These are phyloP conservation scores for Leucoraja ocellata DNA, from an alignment of 2,797 vertebrate species.

Conservation along the genomic window DNA sequence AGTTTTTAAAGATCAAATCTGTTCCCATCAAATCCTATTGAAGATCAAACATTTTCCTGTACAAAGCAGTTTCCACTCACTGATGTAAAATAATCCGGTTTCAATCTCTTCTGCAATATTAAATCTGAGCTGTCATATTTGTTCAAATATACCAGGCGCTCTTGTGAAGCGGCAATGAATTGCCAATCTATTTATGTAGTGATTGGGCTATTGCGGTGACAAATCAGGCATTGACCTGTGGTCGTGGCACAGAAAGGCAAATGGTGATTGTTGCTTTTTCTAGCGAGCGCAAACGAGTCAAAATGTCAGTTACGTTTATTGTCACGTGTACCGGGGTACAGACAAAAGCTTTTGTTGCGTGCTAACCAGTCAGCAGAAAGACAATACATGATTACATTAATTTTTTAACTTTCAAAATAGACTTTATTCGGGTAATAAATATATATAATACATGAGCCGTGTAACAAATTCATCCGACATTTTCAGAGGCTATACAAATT, in stretches of 20 bases:
- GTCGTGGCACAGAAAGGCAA: too few relatives aligned
- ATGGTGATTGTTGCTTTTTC: not conserved
- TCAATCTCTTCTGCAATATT: slow-evolving; percentile 20
- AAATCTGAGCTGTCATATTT: not conserved
- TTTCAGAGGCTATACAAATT: too few relatives aligned
- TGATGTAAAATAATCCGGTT: not conserved
- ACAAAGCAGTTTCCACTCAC: slow-evolving; percentile 17
- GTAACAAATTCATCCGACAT: too few relatives aligned
- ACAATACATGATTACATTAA: too few relatives aligned
- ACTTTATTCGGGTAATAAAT: too few relatives aligned
- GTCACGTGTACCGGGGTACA: too few relatives aligned
- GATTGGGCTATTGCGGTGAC: not conserved
- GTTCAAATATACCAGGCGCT: not conserved
- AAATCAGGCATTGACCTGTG: not conserved
- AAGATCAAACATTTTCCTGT: not conserved
- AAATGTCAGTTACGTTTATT: not conserved
- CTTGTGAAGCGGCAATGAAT: not conserved
- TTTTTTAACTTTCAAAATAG: too few relatives aligned
- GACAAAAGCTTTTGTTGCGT: too few relatives aligned
- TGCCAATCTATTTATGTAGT: not conserved
- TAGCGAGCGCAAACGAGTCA: not conserved
- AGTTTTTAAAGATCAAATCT: not conserved
- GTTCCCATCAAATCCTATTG: not conserved
- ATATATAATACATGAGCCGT: too few relatives aligned
- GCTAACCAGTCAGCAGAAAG: too few relatives aligned